Percentiles rank a stretch among this genome's conserved stretches.
Conservation (phyloP, 2,888 invertebrate genomes). For the Mimumesa dahlbomi region DNA sequence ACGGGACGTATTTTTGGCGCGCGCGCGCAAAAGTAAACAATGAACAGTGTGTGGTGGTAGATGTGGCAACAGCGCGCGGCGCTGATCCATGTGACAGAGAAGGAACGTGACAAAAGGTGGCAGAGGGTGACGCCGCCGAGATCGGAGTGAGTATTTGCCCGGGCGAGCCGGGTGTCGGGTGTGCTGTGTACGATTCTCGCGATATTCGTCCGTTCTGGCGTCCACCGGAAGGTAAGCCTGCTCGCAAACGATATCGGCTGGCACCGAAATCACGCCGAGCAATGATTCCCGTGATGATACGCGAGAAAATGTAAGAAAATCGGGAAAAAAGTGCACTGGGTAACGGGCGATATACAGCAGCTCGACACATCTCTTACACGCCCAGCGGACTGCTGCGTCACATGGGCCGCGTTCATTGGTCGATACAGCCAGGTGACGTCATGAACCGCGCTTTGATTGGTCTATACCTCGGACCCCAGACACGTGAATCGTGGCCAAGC, state of each 20-base stretch:
- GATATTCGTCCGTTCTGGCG: constrained; percentile 61
- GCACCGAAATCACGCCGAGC: not conserved
- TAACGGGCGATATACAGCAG: constrained; percentile 60
- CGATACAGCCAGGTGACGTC: constrained; percentile 81
- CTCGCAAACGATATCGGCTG: constrained; percentile 26
- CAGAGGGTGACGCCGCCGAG: constrained; percentile 77
- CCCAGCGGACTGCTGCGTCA: constrained; percentile 80
- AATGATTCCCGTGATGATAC: constrained; percentile 23
- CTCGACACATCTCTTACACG: constrained; percentile 70
- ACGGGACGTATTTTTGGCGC: constrained; percentile 54
- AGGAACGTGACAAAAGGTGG: constrained; percentile 79
- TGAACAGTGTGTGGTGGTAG: constrained; percentile 53
- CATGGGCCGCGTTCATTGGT: constrained; percentile 81
- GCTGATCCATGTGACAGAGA: constrained; percentile 79
- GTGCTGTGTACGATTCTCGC: constrained; percentile 62
- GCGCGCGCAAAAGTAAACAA: constrained; percentile 70
- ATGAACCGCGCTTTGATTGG: constrained; percentile 77
- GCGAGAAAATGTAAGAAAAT: constrained; percentile 35
- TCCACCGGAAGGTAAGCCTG: constrained; percentile 61
- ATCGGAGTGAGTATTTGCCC: constrained; percentile 77
- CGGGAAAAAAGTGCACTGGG: constrained; percentile 46
- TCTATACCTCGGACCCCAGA: constrained; percentile 76
- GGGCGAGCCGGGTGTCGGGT: constrained; percentile 76
- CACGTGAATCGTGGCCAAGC: constrained; percentile 81
- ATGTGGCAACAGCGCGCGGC: constrained; percentile 72